Evolutionary conservation across 2,888 invertebrate genomes (phyloP).

Genomic region (Agriopis marginaria): DNA sequence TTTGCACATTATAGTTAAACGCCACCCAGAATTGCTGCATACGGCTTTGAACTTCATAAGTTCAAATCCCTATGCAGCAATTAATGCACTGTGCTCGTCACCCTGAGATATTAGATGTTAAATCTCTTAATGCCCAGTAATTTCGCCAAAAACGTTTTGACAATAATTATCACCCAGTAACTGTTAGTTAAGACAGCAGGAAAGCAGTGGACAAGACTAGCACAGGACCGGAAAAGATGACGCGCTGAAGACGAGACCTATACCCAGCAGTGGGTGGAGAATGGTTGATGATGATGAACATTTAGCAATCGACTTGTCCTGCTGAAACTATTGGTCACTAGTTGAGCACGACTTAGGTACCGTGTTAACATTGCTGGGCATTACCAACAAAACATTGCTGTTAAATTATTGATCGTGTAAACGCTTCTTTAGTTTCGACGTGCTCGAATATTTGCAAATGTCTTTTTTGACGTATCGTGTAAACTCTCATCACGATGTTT

Average conservation of each 20-base stretch:
- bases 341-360: background rate
- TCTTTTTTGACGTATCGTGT: conserved; percentile 24
- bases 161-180: background rate
- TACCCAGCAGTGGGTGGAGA: too few species aligned
- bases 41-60: too few species aligned
- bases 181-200: too few species aligned
- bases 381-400: background rate
- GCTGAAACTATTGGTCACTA: background rate
- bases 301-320: background rate
- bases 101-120: background rate
- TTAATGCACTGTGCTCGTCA: too few species aligned
- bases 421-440: background rate
- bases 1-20: too few species aligned
- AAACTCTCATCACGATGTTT: conserved; percentile 24
- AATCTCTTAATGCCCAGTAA: background rate
- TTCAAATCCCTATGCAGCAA: too few species aligned
- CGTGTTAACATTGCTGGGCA: background rate
- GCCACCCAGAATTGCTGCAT: too few species aligned
- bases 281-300: too few species aligned
- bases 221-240: too few species aligned
- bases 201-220: too few species aligned
- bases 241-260: too few species aligned
- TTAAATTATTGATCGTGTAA: background rate
- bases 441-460: conserved; percentile 47
- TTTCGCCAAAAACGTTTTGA: too few species aligned